Base-by-base conservation (phyloP, 2,888 invertebrate species). In the Tinea trinotella region DNA sequence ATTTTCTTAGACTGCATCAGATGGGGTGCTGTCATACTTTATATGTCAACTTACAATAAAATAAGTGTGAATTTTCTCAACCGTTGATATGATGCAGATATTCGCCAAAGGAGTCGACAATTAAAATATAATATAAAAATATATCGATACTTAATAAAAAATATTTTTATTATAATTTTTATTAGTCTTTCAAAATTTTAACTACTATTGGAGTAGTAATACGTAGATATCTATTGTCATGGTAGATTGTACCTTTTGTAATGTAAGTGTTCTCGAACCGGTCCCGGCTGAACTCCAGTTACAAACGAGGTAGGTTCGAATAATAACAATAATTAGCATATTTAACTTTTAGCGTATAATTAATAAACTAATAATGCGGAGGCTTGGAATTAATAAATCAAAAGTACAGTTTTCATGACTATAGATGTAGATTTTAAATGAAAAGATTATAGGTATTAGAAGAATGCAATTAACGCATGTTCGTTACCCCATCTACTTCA, bases 241-340 rank as follows among this genome's bases (percentile, higher is more conserved):
- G 85, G 81, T 85, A 85, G 83, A 84, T 81, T 85, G 84, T 83
- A 76, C 79, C 81, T 84, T 84, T 82, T 79, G 81, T 75, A 71
- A 76, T 78, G 74, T 82, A 69, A 78, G 74, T 76, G 78, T 82
- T 70, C 62, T 71, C 62, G 74, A 78, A 71, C 75, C 75, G 76
- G 77, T 75, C 73, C 72, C 70, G 72, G 75, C 74, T 67, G 82
- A 78, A 70, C 75, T 76, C 61, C 77, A 73, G 73, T 84, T 63
- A 69, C 82, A 79, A 77, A 68, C 72, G 81, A 85, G 84, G 84
- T 85, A 83, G 82, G 84, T 85, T 81, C 78, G 77, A 48, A 40
- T 19, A 20, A 13, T 24, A 24, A 15, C 2, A 60, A 61, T 59
- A 59, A 64, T 62, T 60, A 59, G 57, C 64, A 60, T 58, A 58